A percentile compares a stretch with the other conserved stretches of the same genome.
Conservation (phyloP, 2,113 vertebrate genomes). For the Gavialis gangeticus region DNA sequence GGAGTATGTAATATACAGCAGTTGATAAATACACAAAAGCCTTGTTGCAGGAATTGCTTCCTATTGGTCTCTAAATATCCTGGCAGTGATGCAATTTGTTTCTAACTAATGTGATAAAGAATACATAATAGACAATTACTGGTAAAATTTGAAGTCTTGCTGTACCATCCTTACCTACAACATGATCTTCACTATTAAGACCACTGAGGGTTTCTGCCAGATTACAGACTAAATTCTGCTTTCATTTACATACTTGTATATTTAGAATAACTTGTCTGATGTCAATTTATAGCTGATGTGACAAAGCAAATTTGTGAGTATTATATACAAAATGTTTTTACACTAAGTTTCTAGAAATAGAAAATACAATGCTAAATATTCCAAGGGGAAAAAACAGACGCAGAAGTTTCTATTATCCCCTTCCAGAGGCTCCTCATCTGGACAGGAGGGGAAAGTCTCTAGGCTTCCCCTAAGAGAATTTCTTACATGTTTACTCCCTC, state of each 20-base stretch:
- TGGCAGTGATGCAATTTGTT: slow-evolving; percentile 26
- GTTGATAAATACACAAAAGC: slow-evolving; percentile 61
- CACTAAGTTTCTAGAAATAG: background rate
- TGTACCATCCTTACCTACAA: slow-evolving; percentile 23
- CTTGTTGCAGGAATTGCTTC: slow-evolving; percentile 43
- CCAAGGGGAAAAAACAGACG: background rate
- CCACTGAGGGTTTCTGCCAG: background rate
- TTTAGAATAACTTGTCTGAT: background rate
- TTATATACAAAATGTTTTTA: slow-evolving; percentile 1
- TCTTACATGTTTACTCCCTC: background rate
- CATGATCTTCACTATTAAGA: slow-evolving; percentile 39
- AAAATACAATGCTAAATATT: background rate
- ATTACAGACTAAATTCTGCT: slow-evolving; percentile 9
- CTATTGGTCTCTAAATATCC: slow-evolving; percentile 46
- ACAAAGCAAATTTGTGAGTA: slow-evolving; percentile 24
- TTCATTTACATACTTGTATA: background rate
- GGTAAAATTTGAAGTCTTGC: slow-evolving; percentile 11
- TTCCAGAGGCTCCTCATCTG: background rate
- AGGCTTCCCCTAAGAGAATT: rapidly evolving
- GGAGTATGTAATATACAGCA: slow-evolving; percentile 51
- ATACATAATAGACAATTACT: slow-evolving; percentile 4
- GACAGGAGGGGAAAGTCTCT: background rate
- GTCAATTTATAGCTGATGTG: background rate
- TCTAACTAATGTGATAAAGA: slow-evolving; percentile 34
- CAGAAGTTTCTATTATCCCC: rapidly evolving